Base-by-base conservation (phyloP, 2,888 invertebrate species). In the Melanargia galathea region DNA sequence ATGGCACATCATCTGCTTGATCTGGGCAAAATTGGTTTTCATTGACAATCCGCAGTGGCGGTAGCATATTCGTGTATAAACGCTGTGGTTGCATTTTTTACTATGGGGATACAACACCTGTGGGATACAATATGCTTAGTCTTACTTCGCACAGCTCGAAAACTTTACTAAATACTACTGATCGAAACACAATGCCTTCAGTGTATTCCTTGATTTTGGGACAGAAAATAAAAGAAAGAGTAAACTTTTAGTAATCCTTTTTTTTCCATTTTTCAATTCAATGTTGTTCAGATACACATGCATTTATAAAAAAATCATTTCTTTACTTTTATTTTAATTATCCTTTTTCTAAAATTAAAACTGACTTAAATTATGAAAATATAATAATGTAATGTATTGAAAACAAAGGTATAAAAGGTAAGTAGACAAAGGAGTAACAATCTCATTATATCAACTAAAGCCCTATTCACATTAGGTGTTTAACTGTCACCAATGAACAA, bases 351-450 rank as follows among this genome's bases (percentile, higher is more conserved):
- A 33, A 45, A 57, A 46, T 22, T 57, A 45, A 57, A 57, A 57
- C 48, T 62, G 58, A 59, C 48, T 62, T 62, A 59, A 54, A 45
- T 59, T 51, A 62, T 40, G 61, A 40, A 60, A 60, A 60, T 60
- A 49, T 49, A 38, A 60, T 48, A 58, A 58, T 55, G 46, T 54
- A 43, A 48, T 46, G 62, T 62, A 48, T 51, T 40, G 33, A 40
- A 56, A 62, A 62, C 55, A 40, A 51, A 49, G 33, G 24, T 49
- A 33, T 2, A 40, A 18, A 30, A 18, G 18, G 13, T 35, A 52
- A 20, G 30, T 51, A 51, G 52, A 30, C 18, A 35, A 20, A 26
- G 16, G 16, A 13, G n/a, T 45, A 30, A 45, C 43, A 6, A 30
- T 20, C 26, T 10, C 26, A 26, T 55, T 26, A 54, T 24, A 35